Base-by-base conservation (phyloP, 2,797 vertebrate genomes). In the Scyliorhinus canicula region DNA sequence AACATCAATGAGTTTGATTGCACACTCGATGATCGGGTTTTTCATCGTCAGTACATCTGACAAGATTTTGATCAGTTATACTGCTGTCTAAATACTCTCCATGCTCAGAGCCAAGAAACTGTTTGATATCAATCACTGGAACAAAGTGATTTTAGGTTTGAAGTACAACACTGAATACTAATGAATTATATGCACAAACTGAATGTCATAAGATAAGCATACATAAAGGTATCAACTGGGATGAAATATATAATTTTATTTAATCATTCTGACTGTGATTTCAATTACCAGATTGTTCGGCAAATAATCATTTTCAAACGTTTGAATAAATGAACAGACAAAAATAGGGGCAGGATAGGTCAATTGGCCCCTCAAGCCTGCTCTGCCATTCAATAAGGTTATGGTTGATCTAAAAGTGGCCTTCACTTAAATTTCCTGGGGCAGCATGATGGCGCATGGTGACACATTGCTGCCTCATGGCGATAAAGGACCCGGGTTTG, bases 161-260 rank as follows among this genome's bases (percentile, higher is more conserved):
- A 31, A 93, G 91, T 47, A 69, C 60, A 93, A 47, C 44, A 50
- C 44, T 93, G 63, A 93, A 93, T 60, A 90, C 57, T 90, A 90
- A 60, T 71, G 69, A 50, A 93, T 69, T 47, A 93, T n/a, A 90
- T 31, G 40, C 65, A 50, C 44, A 69, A 65, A 28, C 91, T 69
- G 86, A 26, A 93, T 69, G 26, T n/a, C 63, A 16, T 50, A 93
- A 47, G 91, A 69, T n/a, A 52, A 50, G 35, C 35, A 60, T 60
- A 35, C 67, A 74, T 50, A n/a, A n/a, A n/a, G 47, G 47, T 26
- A 50, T 94, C 12, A 74, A 69, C 26, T 50, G 65, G 40, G n/a
- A 65, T 50, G 65, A 93, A 93, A 93, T 65, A 35, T 44, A 71
- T 47, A 24, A 93, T 69, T 93, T 93, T 28, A 47, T 67, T 69